A percentile compares a stretch with the other conserved stretches of the same genome.
Evolutionary conservation across 1,140 invertebrate genomes (phyloP).

Genomic region (Solen grandis): DNA sequence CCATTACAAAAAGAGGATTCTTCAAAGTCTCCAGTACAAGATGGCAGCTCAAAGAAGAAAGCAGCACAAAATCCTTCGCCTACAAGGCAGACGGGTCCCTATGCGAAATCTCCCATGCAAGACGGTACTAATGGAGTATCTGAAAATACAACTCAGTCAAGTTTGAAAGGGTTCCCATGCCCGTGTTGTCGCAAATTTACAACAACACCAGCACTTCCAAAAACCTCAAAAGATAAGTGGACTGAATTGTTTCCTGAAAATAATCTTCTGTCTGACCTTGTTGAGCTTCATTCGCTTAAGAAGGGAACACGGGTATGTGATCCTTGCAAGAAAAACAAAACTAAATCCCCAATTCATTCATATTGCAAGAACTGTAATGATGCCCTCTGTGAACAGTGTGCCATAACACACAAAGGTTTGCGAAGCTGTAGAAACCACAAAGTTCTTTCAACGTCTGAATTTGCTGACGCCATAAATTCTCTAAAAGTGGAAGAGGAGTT

Average conservation of each 20-base stretch:
- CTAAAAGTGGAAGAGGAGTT: slow-evolving; percentile 50
- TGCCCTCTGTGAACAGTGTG: slow-evolving; percentile 42
- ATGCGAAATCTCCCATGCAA: background rate
- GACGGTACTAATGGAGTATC: background rate
- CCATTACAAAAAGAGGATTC: too few species aligned
- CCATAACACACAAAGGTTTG: slow-evolving; percentile 42
- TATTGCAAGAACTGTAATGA: slow-evolving; percentile 51
- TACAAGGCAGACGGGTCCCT: background rate
- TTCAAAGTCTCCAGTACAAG: background rate
- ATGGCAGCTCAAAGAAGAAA: background rate
- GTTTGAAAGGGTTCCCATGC: slow-evolving; percentile 45
- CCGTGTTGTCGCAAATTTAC: slow-evolving; percentile 49
- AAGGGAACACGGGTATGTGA: slow-evolving; percentile 33
- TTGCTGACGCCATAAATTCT: slow-evolving; percentile 32
- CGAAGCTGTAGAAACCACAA: slow-evolving; percentile 29
- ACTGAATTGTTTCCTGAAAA: slow-evolving; percentile 41
- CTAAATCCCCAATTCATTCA: slow-evolving; percentile 14
- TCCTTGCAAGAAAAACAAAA: slow-evolving; percentile 42
- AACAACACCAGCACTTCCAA: slow-evolving; percentile 37
- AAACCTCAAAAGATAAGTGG: slow-evolving; percentile 39
- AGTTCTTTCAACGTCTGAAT: slow-evolving; percentile 20
- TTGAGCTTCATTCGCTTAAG: slow-evolving; percentile 41
- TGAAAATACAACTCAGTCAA: background rate
- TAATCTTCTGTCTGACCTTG: slow-evolving; percentile 37
- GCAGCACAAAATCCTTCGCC: background rate